Evolutionary conservation across 1,140 invertebrate genomes (phyloP).

Genomic region (Ganaspis sp.): DNA sequence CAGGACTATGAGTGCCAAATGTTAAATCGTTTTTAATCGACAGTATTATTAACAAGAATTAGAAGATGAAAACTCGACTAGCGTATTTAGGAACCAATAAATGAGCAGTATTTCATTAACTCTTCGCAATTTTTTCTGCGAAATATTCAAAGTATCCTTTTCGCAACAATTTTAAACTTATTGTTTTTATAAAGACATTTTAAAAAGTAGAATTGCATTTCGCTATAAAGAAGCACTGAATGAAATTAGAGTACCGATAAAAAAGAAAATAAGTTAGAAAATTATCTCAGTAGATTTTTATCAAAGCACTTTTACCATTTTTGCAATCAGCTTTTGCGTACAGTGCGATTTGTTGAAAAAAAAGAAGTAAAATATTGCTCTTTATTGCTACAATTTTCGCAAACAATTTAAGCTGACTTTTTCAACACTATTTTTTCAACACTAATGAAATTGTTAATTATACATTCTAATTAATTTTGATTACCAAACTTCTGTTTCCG

Average conservation of each 20-base stretch:
- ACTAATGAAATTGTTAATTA: no score
- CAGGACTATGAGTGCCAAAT: slow-evolving; percentile 25
- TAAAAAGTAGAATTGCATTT: not conserved
- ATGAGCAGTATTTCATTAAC: not conserved
- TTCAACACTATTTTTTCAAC: no score
- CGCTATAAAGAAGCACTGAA: not conserved
- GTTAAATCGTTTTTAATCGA: not conserved
- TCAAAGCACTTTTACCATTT: slow-evolving; percentile 9
- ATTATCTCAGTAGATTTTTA: slow-evolving; percentile 16
- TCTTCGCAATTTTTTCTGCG: slow-evolving; percentile 1
- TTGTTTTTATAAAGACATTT: slow-evolving; percentile 13
- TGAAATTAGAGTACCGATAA: not conserved
- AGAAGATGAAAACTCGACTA: not conserved
- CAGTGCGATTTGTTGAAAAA: slow-evolving; percentile 2
- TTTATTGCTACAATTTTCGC: not conserved
- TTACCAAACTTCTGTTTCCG: no score
- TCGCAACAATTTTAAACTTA: not conserved
- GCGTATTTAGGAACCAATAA: not conserved
- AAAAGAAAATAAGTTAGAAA: not conserved
- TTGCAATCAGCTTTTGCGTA: not conserved
- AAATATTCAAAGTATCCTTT: slow-evolving; percentile 5
- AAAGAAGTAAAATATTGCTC: slow-evolving; percentile 4
- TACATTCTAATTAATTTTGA: no score
- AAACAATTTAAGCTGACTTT: no score
- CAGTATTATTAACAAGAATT: slow-evolving; percentile 14